Conservation (phyloP, 2,113 vertebrate species). For the Danionella cerebrum region DNA sequence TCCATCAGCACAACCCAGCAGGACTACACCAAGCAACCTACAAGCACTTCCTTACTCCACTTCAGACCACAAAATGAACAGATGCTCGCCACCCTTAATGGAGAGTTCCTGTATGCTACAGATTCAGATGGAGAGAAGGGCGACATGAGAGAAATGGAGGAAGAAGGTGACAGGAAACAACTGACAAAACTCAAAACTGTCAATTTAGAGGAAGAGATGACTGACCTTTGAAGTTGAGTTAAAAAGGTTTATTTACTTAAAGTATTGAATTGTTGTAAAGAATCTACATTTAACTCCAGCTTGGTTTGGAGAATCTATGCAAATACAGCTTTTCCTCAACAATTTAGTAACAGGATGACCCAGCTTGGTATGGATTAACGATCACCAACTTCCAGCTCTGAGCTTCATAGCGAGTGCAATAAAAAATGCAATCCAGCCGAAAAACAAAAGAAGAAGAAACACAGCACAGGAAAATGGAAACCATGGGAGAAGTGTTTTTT, state of each 20-base stretch:
- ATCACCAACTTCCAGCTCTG: too few species aligned
- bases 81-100: slow-evolving; percentile 47
- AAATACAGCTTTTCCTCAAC: background rate
- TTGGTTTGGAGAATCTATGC: slow-evolving; percentile 9
- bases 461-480: too few species aligned
- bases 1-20: slow-evolving; percentile 57
- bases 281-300: background rate
- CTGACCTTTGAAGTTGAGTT: slow-evolving; percentile 33
- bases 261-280: slow-evolving; percentile 66
- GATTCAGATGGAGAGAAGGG: background rate
- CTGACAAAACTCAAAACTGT: slow-evolving; percentile 96
- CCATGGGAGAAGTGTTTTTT: too few species aligned
- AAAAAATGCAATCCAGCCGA: too few species aligned
- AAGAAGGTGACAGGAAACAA: slow-evolving; percentile 81
- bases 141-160: slow-evolving; percentile 69
- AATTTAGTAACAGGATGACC: too few species aligned
- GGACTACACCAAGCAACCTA: background rate
- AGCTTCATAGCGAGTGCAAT: too few species aligned
- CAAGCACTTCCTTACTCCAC: slow-evolving; percentile 70
- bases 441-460: too few species aligned
- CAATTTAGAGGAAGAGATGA: slow-evolving; percentile 88
- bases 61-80: slow-evolving; percentile 63
- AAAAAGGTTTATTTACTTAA: slow-evolving; percentile 46
- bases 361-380: too few species aligned
- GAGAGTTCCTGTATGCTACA: slow-evolving; percentile 21